Evolutionary conservation across 2,113 vertebrate genomes (phyloP).

Genomic region (Syrmaticus mikado): DNA sequence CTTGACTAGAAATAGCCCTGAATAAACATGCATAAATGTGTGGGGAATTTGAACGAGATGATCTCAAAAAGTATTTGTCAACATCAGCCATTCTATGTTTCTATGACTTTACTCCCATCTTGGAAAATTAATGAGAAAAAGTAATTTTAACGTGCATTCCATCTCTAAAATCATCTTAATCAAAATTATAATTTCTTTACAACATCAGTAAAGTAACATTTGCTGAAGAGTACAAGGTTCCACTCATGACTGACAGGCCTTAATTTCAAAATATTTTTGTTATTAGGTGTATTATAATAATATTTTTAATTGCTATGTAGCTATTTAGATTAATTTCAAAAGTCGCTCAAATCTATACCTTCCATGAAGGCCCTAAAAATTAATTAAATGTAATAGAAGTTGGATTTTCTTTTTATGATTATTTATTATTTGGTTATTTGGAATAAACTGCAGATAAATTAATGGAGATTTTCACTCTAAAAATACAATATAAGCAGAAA

Average conservation of each 20-base stretch:
- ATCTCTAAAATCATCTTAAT: background rate
- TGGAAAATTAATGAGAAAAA: background rate
- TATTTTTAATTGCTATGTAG: constrained; percentile 14
- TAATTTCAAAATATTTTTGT: background rate
- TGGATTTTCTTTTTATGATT: background rate
- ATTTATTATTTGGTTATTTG: background rate
- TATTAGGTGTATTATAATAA: background rate
- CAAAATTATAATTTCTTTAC: background rate
- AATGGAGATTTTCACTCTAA: background rate
- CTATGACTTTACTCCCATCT: background rate
- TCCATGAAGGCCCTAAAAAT: background rate
- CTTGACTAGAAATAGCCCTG: fast-evolving
- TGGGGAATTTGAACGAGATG: background rate
- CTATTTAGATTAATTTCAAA: background rate
- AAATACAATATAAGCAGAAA: background rate
- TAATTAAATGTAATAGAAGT: background rate
- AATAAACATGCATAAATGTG: background rate
- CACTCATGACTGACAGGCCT: background rate
- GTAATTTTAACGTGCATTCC: background rate
- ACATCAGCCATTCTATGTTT: background rate
- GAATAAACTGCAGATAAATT: background rate
- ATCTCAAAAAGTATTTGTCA: background rate
- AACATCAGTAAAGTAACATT: background rate
- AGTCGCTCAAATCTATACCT: background rate
- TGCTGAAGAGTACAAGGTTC: background rate